Percentiles rank a stretch among this genome's conserved stretches.
Evolutionary conservation across 2,113 vertebrate species (phyloP).

Genomic region (Macquaria ambigua): DNA sequence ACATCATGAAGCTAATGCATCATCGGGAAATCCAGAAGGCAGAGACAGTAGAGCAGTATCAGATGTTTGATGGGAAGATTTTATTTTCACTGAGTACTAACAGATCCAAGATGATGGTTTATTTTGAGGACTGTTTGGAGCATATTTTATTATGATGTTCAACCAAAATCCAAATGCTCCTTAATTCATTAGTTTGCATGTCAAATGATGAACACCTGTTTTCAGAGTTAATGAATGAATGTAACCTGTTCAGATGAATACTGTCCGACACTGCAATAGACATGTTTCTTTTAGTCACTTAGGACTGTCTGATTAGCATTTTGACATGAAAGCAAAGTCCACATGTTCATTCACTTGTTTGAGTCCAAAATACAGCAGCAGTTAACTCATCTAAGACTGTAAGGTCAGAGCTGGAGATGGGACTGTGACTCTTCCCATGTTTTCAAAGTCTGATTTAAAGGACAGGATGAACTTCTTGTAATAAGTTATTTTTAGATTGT

Average conservation of each 20-base stretch:
- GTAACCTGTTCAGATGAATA: not conserved
- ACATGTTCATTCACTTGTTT: not conserved
- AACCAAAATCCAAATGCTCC: not conserved
- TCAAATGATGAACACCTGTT: not conserved
- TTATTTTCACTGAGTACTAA: not conserved
- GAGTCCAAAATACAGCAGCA: not conserved
- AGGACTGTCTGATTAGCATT: not conserved
- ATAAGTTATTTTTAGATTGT: slow-evolving; percentile 15
- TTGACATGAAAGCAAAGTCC: not conserved
- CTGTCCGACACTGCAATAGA: not conserved
- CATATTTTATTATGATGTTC: not conserved
- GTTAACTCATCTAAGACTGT: not conserved
- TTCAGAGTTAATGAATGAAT: not conserved
- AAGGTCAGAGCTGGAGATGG: not conserved
- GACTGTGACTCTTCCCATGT: not conserved
- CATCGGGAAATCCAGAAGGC: not conserved
- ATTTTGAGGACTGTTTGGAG: not conserved
- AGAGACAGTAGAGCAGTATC: not conserved
- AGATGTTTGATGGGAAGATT: not conserved
- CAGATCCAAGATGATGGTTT: not conserved
- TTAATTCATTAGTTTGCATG: not conserved
- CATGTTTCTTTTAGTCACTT: no score
- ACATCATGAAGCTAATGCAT: not conserved
- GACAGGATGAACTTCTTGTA: not conserved
- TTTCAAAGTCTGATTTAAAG: slow-evolving; percentile 4